Conservation (phyloP, 2,797 vertebrate genomes). For the Lophura swinhoii region DNA sequence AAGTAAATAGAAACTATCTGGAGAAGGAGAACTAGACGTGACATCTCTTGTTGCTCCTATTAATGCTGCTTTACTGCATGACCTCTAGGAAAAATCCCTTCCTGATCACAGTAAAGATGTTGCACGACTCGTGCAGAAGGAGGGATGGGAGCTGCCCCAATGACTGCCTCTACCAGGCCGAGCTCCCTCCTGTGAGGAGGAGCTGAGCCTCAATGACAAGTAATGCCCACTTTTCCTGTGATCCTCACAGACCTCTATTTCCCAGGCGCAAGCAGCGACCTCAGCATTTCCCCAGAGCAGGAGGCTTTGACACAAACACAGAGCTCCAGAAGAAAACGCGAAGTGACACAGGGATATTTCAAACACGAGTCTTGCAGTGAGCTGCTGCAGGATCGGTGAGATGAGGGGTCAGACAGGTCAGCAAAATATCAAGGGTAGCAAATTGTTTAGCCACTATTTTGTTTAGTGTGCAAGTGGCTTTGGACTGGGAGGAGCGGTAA, state of each 20-base stretch:
- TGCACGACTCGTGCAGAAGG: not conserved
- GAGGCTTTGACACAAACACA: not conserved
- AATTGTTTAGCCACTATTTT: slow-evolving; percentile 44
- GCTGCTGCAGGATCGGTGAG: not conserved
- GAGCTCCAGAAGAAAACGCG: not conserved
- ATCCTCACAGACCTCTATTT: not conserved
- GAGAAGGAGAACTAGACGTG: not conserved
- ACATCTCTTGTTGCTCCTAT: accelerated
- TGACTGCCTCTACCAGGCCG: not conserved
- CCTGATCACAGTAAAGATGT: not conserved
- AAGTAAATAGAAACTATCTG: not conserved
- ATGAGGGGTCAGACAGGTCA: not conserved
- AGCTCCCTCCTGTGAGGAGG: not conserved
- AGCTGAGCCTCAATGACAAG: not conserved
- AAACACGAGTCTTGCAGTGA: accelerated
- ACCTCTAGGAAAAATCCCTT: not conserved
- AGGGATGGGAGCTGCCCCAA: not conserved
- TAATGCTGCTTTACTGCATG: not conserved
- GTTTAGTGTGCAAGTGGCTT: slow-evolving; percentile 29
- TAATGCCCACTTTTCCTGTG: not conserved
- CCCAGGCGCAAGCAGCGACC: not conserved
- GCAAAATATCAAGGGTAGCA: slow-evolving; percentile 46
- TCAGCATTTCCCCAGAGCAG: not conserved
- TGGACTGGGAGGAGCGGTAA: not conserved
- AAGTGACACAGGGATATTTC: accelerated